Base-by-base conservation (phyloP, 2,113 vertebrate species). In the Sinocyclocheilus anophthalmus region DNA sequence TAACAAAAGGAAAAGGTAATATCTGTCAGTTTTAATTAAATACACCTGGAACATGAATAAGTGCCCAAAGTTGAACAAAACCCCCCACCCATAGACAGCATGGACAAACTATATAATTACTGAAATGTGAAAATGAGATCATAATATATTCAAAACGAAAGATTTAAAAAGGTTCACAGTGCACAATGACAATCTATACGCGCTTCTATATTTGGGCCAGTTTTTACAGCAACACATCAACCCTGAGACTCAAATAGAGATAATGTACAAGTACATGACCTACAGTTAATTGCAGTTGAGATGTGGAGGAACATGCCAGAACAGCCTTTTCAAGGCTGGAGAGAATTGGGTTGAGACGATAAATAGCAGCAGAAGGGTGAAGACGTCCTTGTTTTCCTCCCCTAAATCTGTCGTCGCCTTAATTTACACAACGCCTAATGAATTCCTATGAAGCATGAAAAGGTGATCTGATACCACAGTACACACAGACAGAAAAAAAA, bases 371-470 rank as follows among this genome's bases (percentile, higher is more conserved):
- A 87, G 86, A 86, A 59, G 85, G 85, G 84, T 84, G 82, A 84
- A 88, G 82, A 79, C 45, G 85, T 69, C 87, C 86, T 89, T 88
- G 84, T 86, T 88, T 86, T 84, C 14, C 83, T 83, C 87, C 83
- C 73, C 79, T 83, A 89, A 90, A 91, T 90, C 87, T 88, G 87
- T 79, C 70, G 30, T 13, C 50, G 79, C 88, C 87, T 84, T 90
- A 89, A 92, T 91, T 89, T 87, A 83, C 85, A 88, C 87, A 70
- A 76, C 57, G 55, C 57, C 80, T 87, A 86, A 88, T 90, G 85
- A 89, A 84, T 84, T 88, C 86, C 84, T 72, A 37, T 79, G 83
- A 79, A 85, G 88, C 83, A 86, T 80, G 63, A 81, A 83, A 84
- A 83, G 81, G 79, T 88, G 88, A 87, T 87, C 83, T 83, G 59